phyloP scores from a whole-genome alignment of 2,888 invertebrate genomes.

The Catocala sponsa region DNA sequence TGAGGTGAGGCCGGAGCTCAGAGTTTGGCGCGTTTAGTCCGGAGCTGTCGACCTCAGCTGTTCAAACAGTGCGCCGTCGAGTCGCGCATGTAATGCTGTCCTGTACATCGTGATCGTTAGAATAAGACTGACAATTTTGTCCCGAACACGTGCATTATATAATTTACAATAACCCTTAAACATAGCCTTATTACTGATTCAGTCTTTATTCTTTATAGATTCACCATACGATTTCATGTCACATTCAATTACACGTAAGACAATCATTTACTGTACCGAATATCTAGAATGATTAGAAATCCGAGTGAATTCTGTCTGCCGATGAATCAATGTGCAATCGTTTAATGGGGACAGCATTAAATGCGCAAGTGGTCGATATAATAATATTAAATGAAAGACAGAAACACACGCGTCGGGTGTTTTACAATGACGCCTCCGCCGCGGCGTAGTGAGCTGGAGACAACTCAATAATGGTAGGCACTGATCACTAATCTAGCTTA shows the following conservation, averaged over 20 bases:
- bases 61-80: too few species aligned
- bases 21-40: conserved; percentile 3
- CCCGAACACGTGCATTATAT: conserved; percentile 11
- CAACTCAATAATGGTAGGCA: conserved; percentile 59
- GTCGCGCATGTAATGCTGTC: conserved; percentile 24
- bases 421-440: too few species aligned
- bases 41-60: too few species aligned
- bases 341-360: conserved; percentile 22
- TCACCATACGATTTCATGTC: conserved; percentile 12
- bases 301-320: background rate
- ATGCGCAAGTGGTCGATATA: conserved; percentile 18
- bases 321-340: conserved; percentile 13
- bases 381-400: too few species aligned
- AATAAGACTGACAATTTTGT: conserved; percentile 22
- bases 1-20: conserved; percentile 14
- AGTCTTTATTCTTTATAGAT: conserved; percentile 40
- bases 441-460: conserved; percentile 2
- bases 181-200: conserved; percentile 47
- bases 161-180: conserved; percentile 36
- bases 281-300: too few species aligned
- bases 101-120: conserved; percentile 1
- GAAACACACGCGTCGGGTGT: conserved; percentile 26
- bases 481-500: conserved; percentile 63
- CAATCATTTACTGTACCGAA: too few species aligned
- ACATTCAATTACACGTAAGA: conserved; percentile 5